Base-by-base conservation (phyloP, 2,113 vertebrate species). In the Indicator maculatus region DNA sequence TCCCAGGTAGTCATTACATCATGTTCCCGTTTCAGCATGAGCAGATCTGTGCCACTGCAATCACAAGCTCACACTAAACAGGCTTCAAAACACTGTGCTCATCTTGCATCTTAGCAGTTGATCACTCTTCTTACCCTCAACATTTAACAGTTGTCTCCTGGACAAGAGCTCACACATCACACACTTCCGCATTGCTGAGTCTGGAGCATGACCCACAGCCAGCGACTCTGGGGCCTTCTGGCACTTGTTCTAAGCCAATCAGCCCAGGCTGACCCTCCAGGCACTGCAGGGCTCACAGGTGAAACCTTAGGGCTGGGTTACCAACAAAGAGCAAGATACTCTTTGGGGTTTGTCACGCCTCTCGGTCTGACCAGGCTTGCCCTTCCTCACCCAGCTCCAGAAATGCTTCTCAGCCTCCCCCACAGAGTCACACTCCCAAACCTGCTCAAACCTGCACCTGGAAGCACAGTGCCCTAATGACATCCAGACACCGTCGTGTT, bases 51-150 rank as follows among this genome's bases (percentile, higher is more conserved):
- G 41, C 52, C 65, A 55, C 82, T 41, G 91, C 75, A 81, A 81
- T 74, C 50, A 58, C 44, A 69, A 74, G 27, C 10, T 58, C 36
- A 80, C 41, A 73, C 27, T 53, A 69, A 83, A 83, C 21, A 66
- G 33, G 30, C 58, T 78, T 78, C 83, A 53, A 73, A 84, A 91
- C 91, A 88, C 30, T 58, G 61, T 30, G 44, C 27, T 69, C 76
- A 53, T 47, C 88, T 73, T 3, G 0, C 70, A 81, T 36, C 58
- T 72, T 58, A 88, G 66, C 53, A 84, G 58, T 26, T 21, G 44
- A 53, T 83, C 27, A 4, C 69, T 72, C 55, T n/a, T 78, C 59
- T 86, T 65, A 39, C n/a, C 36, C 44, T 93, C 69, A 77, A 53
- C 28, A 76, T 38, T 87, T 71, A 89, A 45, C 33, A 87, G 56